Evolutionary conservation across 23 tunicate genomes (phyloP).

Genomic region (Ascidia mentula): DNA sequence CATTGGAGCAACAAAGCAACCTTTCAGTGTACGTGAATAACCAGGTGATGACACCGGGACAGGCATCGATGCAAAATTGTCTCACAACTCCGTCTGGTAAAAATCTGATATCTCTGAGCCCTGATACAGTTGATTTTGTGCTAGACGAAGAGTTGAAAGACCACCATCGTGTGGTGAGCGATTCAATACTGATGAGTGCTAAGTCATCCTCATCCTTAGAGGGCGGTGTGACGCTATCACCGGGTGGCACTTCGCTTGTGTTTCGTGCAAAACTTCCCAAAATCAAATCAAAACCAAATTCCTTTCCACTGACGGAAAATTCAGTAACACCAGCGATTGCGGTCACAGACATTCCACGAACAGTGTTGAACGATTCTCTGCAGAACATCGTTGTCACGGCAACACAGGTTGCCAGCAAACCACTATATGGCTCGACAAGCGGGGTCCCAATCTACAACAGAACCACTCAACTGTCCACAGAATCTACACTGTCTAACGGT

Average conservation of each 20-base stretch:
- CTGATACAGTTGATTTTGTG: constrained; percentile 77
- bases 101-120: constrained; percentile 69
- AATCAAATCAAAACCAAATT: background rate
- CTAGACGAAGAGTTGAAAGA: constrained; percentile 41
- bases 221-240: constrained; percentile 26
- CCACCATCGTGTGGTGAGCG: background rate
- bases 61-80: constrained; percentile 26
- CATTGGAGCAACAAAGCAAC: background rate
- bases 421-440: background rate
- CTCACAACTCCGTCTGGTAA: constrained; percentile 35
- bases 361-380: background rate
- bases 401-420: background rate
- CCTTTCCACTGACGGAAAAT: background rate
- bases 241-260: constrained; percentile 36
- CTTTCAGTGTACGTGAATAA: constrained; percentile 20
- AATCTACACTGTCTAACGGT: background rate
- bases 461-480: background rate
- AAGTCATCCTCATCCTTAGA: constrained; percentile 4
- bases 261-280: background rate
- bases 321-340: background rate
- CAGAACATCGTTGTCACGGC: background rate
- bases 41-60: constrained; percentile 44
- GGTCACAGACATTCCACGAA: background rate
- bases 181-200: background rate
- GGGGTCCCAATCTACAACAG: background rate